Conservation (phyloP, 2,888 invertebrate species). For the Priocnemis perturbator region DNA sequence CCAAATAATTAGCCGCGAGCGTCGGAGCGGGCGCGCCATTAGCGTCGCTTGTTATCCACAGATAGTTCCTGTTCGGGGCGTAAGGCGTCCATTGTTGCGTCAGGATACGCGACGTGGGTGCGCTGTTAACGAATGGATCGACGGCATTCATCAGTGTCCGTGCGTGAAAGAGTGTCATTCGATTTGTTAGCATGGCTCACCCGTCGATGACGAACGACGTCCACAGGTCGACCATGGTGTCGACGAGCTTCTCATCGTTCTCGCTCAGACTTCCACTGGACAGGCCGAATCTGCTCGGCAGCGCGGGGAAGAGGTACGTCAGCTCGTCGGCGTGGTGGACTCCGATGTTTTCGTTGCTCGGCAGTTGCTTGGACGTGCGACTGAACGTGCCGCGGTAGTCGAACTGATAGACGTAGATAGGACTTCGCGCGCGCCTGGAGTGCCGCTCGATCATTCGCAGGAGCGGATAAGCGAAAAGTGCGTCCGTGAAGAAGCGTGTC, state of each 20-base stretch:
- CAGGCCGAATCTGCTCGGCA: conserved; percentile 10
- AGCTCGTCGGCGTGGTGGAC: conserved; percentile 77
- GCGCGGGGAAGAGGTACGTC: conserved; percentile 73
- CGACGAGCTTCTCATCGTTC: conserved; percentile 62
- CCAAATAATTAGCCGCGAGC: too few relatives aligned
- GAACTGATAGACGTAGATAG: conserved; percentile 44
- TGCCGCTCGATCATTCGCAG: conserved; percentile 12
- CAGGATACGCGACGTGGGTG: too few relatives aligned
- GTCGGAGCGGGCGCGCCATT: too few relatives aligned
- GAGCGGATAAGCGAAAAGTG: conserved; percentile 22
- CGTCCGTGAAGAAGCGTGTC: conserved; percentile 41
- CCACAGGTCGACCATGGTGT: conserved; percentile 73
- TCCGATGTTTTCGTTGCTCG: conserved; percentile 50
- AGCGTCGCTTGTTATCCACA: too few relatives aligned
- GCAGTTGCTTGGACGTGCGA: neutral
- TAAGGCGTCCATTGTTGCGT: too few relatives aligned
- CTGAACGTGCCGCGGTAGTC: conserved; percentile 46
- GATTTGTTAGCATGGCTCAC: conserved; percentile 44
- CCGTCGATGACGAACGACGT: conserved; percentile 68
- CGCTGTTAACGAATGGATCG: too few relatives aligned
- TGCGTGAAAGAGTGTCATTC: too few relatives aligned
- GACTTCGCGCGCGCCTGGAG: conserved; percentile 1
- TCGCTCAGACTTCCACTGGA: conserved; percentile 40
- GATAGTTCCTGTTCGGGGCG: too few relatives aligned
- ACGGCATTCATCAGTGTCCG: too few relatives aligned